Base-by-base conservation (phyloP, 2,113 vertebrate species). In the Calidris pugnax region DNA sequence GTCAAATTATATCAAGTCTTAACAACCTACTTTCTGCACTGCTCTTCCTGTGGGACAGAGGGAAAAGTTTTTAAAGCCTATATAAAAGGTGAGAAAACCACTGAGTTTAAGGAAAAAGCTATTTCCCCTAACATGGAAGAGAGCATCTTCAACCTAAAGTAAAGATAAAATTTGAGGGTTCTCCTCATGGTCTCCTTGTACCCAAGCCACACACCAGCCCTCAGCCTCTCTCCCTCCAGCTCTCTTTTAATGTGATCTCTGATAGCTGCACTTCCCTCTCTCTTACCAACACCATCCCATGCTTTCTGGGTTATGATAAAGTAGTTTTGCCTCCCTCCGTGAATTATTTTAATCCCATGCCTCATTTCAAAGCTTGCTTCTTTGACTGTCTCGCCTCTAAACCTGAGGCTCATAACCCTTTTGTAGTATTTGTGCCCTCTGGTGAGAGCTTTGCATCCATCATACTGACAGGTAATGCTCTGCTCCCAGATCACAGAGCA, bases 281-380 rank as follows among this genome's bases (percentile, higher is more conserved):
- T 68, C 27, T 85, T 82, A 76, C 73, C 47, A 53, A 14, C 7
- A 24, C 13, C 3, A 26, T 43, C 10, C 14, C 87, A 81, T 92
- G 63, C 47, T 77, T 85, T 90, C 48, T 79, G 41, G 22, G 37
- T 96, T 93, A 67, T 87, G 66, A 66, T 75, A 73, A 16, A 62
- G 50, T 14, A 26, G 8, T 55, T 92, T 76, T 39, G 75, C 33
- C 15, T 39, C 51, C 67, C 62, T 53, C 20, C 5, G 4, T 55
- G 66, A 85, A 62, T 92, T 89, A 66, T 57, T 79, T 91, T 79
- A 19, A 48, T 59, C 56, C 68, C 23, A 21, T 60, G 33, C 33
- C 20, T 87, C 80, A 6, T 85, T 93, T 76, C 48, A 89, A 76
- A 87, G 11, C 50, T 53, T 93, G 59, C 30, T 64, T 91, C 62